A percentile compares a stretch with the other conserved stretches of the same genome.
Conservation (phyloP, 2,888 invertebrate genomes). For the Drosophila limbata region DNA sequence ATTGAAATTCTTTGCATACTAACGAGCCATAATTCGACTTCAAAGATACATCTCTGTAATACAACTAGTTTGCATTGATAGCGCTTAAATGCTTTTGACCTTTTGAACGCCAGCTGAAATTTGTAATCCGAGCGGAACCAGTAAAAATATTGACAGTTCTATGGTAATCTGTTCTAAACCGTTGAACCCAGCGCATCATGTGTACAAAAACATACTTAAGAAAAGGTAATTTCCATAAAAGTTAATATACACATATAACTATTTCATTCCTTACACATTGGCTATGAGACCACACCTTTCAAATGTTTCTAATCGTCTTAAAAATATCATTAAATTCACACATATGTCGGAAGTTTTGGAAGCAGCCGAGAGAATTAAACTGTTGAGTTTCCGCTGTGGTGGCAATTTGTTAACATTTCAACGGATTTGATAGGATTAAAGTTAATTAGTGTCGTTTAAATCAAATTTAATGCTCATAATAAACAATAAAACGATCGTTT, state of each 20-base stretch:
- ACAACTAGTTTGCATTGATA: conserved; percentile 58
- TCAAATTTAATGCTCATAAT: conserved; percentile 66
- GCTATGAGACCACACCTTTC: conserved; percentile 6
- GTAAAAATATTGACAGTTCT: conserved; percentile 8
- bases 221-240: background rate
- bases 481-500: conserved; percentile 66
- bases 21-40: conserved; percentile 59
- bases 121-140: conserved; percentile 16
- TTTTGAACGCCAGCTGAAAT: conserved; percentile 41
- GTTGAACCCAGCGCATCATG: background rate
- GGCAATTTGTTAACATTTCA: conserved; percentile 57
- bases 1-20: conserved; percentile 72
- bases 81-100: conserved; percentile 53
- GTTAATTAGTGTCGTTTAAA: conserved; percentile 71
- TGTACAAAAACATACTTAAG: background rate
- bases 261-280: background rate
- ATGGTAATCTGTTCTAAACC: conserved; percentile 6
- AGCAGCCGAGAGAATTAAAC: conserved; percentile 4
- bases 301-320: conserved; percentile 31
- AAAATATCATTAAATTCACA: background rate
- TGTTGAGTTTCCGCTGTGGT: conserved; percentile 30
- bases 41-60: conserved; percentile 26
- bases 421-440: conserved; percentile 59
- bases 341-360: conserved; percentile 48
- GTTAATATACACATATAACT: background rate